Percentiles rank a stretch among this genome's conserved stretches.
phyloP scores from a whole-genome alignment of 2,888 invertebrate genomes.

The Zhuqinia jingwanae region DNA sequence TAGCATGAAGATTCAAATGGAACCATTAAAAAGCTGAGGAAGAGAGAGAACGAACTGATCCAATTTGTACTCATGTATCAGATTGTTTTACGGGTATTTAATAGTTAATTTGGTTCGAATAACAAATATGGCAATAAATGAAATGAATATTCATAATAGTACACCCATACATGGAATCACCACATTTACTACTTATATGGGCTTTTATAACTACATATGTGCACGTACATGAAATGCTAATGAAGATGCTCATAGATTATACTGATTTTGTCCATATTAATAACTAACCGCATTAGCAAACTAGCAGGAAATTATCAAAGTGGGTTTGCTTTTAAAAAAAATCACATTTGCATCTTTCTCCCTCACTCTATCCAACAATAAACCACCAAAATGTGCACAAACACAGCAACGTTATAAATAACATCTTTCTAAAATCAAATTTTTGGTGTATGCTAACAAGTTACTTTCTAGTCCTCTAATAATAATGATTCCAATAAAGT shows the following conservation, averaged over 20 bases:
- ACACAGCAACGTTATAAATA: too few relatives aligned
- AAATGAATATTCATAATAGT: constrained; percentile 25
- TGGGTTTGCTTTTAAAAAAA: not conserved
- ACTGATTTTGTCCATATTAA: not conserved
- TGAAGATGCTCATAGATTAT: not conserved
- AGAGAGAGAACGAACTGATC: too few relatives aligned
- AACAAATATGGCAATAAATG: constrained; percentile 20
- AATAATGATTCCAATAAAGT: too few relatives aligned
- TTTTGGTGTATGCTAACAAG: too few relatives aligned
- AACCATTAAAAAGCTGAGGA: too few relatives aligned
- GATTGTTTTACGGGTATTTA: not conserved
- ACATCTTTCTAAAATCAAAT: too few relatives aligned
- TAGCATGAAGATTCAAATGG: too few relatives aligned
- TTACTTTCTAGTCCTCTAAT: too few relatives aligned
- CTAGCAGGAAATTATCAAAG: not conserved
- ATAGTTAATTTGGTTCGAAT: not conserved
- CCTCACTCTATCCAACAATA: too few relatives aligned
- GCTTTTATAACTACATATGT: too few relatives aligned
- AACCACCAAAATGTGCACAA: too few relatives aligned
- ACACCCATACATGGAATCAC: constrained; percentile 8
- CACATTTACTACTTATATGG: not conserved
- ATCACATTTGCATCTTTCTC: too few relatives aligned
- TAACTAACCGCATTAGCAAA: not conserved
- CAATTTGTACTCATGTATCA: not conserved
- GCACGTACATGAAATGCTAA: not conserved